These are phyloP conservation scores for Misgurnus mizolepis DNA, from an alignment of 2,113 vertebrate genomes.

Conservation along the genomic window DNA sequence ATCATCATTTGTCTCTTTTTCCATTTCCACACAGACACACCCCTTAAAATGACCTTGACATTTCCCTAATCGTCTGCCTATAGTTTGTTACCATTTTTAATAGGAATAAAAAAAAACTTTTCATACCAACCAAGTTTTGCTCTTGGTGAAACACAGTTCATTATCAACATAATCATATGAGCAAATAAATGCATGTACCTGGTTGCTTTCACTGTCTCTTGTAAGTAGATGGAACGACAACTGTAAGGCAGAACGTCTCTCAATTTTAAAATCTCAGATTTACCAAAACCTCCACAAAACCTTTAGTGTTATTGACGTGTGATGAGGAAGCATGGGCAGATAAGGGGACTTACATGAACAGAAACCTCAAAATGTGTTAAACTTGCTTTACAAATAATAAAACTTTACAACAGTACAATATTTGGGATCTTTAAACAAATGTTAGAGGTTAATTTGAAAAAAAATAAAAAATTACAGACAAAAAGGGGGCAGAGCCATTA, in stretches of 20 bases:
- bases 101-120: not conserved
- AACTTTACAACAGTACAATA: not conserved
- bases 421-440: not conserved
- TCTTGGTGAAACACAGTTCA: conserved; percentile 15
- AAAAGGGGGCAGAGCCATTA: not conserved
- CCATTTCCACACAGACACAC: conserved; percentile 24
- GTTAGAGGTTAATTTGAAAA: not conserved
- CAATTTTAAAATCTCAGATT: conserved; percentile 53
- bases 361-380: not conserved
- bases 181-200: conserved; percentile 60
- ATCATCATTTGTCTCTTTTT: conserved; percentile 25
- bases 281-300: conserved; percentile 19
- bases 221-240: conserved; percentile 58
- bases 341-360: not conserved
- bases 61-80: not conserved
- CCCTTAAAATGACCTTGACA: conserved; percentile 13
- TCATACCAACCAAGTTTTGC: conserved; percentile 21
- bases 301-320: not conserved
- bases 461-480: not conserved
- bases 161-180: conserved; percentile 39
- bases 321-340: conserved; percentile 37
- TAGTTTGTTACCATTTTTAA: not conserved
- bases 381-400: too few species aligned
- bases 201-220: conserved; percentile 58
- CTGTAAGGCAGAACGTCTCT: conserved; percentile 60